Conservation (phyloP, 2,888 invertebrate genomes). For the Diplazon laetatorius region DNA sequence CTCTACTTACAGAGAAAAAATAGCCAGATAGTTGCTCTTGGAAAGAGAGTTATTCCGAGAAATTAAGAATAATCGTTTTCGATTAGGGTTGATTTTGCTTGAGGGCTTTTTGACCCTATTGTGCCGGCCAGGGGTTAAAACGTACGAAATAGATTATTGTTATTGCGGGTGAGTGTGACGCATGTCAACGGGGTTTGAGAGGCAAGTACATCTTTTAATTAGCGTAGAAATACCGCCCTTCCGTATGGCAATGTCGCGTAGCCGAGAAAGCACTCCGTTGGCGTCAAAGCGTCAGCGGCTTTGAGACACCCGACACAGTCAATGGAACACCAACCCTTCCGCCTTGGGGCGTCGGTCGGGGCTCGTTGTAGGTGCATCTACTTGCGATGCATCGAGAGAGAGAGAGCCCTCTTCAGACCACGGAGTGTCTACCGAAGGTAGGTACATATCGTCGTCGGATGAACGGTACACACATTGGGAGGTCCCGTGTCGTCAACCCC, state of each 20-base stretch:
- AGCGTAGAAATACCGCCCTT: not conserved
- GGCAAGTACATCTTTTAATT: not conserved
- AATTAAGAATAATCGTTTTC: too few species aligned
- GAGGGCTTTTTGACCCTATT: too few species aligned
- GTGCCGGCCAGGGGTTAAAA: too few species aligned
- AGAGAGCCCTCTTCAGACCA: constrained; percentile 16
- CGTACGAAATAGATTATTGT: too few species aligned
- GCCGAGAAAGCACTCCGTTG: constrained; percentile 22
- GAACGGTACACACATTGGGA: constrained; percentile 15
- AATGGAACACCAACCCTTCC: constrained; percentile 47
- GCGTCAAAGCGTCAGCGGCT: constrained; percentile 37
- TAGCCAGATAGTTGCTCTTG: too few species aligned
- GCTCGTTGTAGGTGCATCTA: constrained; percentile 21
- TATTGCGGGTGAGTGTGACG: too few species aligned
- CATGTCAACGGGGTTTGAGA: not conserved
- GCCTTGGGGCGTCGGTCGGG: constrained; percentile 39
- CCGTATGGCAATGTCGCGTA: constrained; percentile 13
- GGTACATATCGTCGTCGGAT: constrained; percentile 19
- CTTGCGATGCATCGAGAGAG: constrained; percentile 35
- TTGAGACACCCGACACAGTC: constrained; percentile 38
- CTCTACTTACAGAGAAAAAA: too few species aligned
- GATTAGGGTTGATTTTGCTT: too few species aligned
- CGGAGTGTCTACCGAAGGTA: constrained; percentile 22
- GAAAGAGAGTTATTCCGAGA: too few species aligned
- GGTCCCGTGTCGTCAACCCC: not conserved